Evolutionary conservation across 2,888 invertebrate species (phyloP).

Genomic region (Candidula unifasciata): DNA sequence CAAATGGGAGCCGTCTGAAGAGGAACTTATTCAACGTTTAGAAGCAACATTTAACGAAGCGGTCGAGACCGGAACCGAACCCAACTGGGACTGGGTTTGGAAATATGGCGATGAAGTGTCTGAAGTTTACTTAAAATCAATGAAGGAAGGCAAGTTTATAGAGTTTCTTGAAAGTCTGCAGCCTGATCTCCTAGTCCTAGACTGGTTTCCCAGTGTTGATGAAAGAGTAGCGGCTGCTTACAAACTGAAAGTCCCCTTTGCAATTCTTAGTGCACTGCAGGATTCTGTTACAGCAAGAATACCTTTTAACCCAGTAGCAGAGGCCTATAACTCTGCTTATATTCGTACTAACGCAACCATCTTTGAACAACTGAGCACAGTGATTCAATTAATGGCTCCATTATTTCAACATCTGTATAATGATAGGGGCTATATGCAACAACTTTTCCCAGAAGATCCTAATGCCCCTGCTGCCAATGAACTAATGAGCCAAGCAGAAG

Average conservation of each 20-base stretch:
- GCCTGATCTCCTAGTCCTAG: background rate
- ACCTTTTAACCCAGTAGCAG: no score
- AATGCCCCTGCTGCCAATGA: background rate
- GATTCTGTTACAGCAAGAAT: no score
- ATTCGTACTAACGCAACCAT: background rate
- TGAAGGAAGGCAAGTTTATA: background rate
- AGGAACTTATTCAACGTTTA: background rate
- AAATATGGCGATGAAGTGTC: background rate
- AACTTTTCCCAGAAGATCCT: background rate
- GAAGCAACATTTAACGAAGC: background rate
- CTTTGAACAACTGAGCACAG: background rate
- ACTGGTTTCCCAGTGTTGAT: background rate
- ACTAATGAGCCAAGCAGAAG: constrained; percentile 33
- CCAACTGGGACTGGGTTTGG: background rate
- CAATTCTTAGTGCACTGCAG: no score
- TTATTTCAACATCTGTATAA: background rate
- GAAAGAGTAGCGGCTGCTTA: background rate
- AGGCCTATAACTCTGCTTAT: background rate
- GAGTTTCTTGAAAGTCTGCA: background rate
- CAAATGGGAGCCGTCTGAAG: background rate
- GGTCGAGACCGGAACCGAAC: background rate
- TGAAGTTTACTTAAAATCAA: background rate
- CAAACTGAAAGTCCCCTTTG: no score
- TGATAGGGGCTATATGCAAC: background rate
- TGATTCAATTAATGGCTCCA: background rate